phyloP scores from a whole-genome alignment of 2,113 vertebrate species.

The Leptobrachium leishanense region DNA sequence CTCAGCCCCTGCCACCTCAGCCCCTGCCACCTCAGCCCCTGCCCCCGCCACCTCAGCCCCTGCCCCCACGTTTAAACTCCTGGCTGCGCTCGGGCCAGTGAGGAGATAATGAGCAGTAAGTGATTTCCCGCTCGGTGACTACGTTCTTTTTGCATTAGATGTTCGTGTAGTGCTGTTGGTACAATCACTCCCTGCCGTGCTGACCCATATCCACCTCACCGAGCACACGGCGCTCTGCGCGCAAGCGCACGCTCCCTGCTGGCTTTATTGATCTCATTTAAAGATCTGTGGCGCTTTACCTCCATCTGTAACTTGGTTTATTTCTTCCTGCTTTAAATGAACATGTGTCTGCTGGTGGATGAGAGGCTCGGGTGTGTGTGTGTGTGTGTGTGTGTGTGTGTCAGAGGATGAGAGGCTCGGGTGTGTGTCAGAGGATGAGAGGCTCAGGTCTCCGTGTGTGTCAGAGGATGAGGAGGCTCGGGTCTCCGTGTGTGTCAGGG shows the following conservation, averaged over 20 bases:
- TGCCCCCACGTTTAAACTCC: too few species aligned
- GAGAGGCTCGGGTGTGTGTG: too few species aligned
- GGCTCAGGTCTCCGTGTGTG: too few species aligned
- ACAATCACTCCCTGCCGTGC: constrained; percentile 19
- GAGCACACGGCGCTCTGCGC: constrained; percentile 52
- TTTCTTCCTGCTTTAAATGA: constrained; percentile 7
- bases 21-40: too few species aligned
- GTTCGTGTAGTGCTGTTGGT: not conserved
- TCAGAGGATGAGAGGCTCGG: too few species aligned
- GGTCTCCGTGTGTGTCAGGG: too few species aligned
- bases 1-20: too few species aligned
- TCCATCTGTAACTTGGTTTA: constrained; percentile 16
- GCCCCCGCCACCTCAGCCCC: too few species aligned
- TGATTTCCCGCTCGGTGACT: constrained; percentile 1
- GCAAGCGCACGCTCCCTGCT: constrained; percentile 53
- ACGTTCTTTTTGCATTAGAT: not conserved
- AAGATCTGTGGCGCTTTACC: constrained; percentile 41
- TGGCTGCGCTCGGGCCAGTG: not conserved
- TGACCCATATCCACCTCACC: constrained; percentile 53
- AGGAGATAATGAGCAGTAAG: constrained; percentile 12
- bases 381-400: too few species aligned
- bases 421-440: too few species aligned
- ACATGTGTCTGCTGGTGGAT: not conserved
- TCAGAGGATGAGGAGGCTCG: too few species aligned
- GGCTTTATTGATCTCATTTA: constrained; percentile 53